phyloP scores from a whole-genome alignment of 2,888 invertebrate species.

The Alloplasta piceator region DNA sequence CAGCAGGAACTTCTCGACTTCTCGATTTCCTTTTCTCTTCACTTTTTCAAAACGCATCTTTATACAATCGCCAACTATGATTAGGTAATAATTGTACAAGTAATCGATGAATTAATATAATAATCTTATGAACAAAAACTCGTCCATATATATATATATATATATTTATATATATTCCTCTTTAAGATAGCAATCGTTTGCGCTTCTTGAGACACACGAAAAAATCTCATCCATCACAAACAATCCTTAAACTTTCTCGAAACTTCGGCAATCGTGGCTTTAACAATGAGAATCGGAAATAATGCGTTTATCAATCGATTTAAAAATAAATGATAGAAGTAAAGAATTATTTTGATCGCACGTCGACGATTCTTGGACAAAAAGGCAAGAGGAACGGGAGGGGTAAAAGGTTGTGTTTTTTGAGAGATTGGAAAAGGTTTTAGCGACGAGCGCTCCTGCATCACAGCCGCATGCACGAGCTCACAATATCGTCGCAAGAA shows the following conservation, averaged over 20 bases:
- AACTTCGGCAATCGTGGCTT: conserved; percentile 14
- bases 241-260: conserved; percentile 17
- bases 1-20: too few relatives aligned
- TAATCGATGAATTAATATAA: conserved; percentile 57
- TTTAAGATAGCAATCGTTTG: conserved; percentile 51
- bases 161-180: conserved; percentile 42
- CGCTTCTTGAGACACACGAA: conserved; percentile 43
- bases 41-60: conserved; percentile 31
- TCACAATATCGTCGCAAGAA: conserved; percentile 53
- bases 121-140: conserved; percentile 67
- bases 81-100: conserved; percentile 59
- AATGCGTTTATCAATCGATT: not conserved
- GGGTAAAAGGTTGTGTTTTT: conserved; percentile 16
- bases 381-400: not conserved
- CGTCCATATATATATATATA: conserved; percentile 48
- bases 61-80: conserved; percentile 54
- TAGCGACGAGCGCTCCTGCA: conserved; percentile 56
- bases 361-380: not conserved
- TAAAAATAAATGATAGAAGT: conserved; percentile 49
- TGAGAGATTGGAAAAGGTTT: not conserved
- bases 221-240: conserved; percentile 38
- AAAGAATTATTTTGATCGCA: conserved; percentile 13
- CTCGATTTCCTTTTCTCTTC: conserved; percentile 5
- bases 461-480: conserved; percentile 61
- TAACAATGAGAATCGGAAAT: conserved; percentile 10